Base-by-base conservation (phyloP, 2,113 vertebrate genomes). In the Steatornis caripensis region DNA sequence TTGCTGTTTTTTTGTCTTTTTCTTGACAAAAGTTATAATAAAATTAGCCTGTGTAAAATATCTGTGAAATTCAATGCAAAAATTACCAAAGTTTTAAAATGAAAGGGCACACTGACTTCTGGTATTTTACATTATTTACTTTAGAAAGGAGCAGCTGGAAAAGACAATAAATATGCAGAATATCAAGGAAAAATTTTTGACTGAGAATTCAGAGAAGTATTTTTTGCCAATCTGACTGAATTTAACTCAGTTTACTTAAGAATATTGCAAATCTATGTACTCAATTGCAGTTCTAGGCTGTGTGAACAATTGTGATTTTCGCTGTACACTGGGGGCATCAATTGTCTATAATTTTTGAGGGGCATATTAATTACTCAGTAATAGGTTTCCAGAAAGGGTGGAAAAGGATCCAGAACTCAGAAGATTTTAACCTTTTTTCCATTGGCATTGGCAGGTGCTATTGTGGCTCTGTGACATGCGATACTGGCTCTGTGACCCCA, bases 1-100 rank as follows among this genome's bases (percentile, higher is more conserved):
- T 55, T 78, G 9, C 22, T 64, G 3, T 0, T 30, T 0, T 30
- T 76, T 64, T 68, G 3, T n/a, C 15, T 30, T 66, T 68, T 72
- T 62, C 5, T 57, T 61, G 4, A 37, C 16, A 49, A 65, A 66
- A 70, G 5, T 70, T 60, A 10, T 37, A 49, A 8, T 15, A 30
- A 77, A 69, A 43, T 76, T 55, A 80, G 3, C 12, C 37, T 26
- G 6, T 43, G 4, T 43, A 75, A 93, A 95, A 55, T n/a, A 79
- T 15, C 15, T 57, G 7, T 30, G 55, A 78, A 77, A 43, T 65
- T 65, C 13, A 51, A 48, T 23, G 71, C 7, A 79, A 83, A 93
- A 75, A 39, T 36, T 4, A 15, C 37, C 23, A 18, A 72, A 62
- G 26, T 19, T 41, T 5, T n/a, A 49, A 60, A 79, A 74, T 69